phyloP scores from a whole-genome alignment of 2,888 invertebrate species.

The Neoascia interrupta region DNA sequence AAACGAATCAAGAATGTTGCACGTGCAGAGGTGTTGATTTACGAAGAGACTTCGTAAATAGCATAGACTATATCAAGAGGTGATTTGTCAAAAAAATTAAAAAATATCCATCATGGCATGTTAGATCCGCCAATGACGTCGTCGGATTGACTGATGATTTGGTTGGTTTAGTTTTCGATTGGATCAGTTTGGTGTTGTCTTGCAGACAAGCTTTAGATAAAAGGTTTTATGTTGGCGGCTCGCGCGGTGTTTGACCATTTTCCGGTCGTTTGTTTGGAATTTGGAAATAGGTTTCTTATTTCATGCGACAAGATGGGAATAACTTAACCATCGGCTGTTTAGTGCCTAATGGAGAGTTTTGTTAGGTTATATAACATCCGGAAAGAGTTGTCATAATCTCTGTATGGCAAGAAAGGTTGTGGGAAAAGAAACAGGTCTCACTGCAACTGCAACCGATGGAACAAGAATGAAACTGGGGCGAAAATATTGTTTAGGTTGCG shows the following conservation, averaged over 20 bases:
- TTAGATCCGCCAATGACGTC: slow-evolving; percentile 13
- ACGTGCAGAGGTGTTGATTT: slow-evolving; percentile 63
- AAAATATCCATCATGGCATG: slow-evolving; percentile 17
- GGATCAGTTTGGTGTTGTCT: slow-evolving; percentile 12
- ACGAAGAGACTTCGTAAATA: slow-evolving; percentile 6
- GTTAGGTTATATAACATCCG: too few species aligned
- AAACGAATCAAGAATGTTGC: slow-evolving; percentile 24
- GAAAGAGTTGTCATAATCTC: too few species aligned
- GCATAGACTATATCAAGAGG: neutral
- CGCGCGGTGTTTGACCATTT: neutral
- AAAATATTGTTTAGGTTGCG: too few species aligned
- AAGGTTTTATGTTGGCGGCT: neutral
- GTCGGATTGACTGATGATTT: slow-evolving; percentile 29
- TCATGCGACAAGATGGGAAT: too few species aligned
- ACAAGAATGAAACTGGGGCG: too few species aligned
- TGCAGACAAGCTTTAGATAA: neutral
- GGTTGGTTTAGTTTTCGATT: slow-evolving; percentile 39
- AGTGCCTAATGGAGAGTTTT: too few species aligned
- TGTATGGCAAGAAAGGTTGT: too few species aligned
- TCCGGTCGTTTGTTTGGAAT: too few species aligned
- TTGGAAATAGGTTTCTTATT: too few species aligned
- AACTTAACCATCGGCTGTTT: too few species aligned
- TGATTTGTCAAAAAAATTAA: slow-evolving; percentile 39
- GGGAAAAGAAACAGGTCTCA: too few species aligned
- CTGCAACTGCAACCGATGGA: too few species aligned